phyloP scores from a whole-genome alignment of 1,140 invertebrate species.

The Berghia stephanieae region DNA sequence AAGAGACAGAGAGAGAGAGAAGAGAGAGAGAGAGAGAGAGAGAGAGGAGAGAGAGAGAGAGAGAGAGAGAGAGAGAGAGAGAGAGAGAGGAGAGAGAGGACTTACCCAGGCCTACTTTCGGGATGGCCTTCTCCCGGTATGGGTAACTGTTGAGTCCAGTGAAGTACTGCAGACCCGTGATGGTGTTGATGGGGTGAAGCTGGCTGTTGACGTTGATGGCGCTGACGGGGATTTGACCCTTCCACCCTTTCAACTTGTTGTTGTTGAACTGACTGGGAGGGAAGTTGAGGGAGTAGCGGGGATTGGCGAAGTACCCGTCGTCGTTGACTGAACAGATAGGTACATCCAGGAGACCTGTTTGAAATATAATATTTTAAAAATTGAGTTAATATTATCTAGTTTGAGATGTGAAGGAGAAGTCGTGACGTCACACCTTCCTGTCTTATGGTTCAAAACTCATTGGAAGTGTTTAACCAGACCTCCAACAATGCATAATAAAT shows the following conservation, averaged over 20 bases:
- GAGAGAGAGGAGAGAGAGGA: background rate
- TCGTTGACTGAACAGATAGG: conserved; percentile 66
- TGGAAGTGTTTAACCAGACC: too few species aligned
- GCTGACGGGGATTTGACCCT: conserved; percentile 56
- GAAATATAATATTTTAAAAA: too few species aligned
- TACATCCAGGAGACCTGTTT: conserved; percentile 62
- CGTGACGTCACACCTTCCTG: too few species aligned
- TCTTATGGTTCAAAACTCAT: too few species aligned
- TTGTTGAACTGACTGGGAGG: conserved; percentile 62
- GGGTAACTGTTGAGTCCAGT: conserved; percentile 58
- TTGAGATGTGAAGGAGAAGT: too few species aligned
- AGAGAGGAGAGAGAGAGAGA: too few species aligned
- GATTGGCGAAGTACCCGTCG: conserved; percentile 58
- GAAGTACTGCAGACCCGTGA: conserved; percentile 60
- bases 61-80: too few species aligned
- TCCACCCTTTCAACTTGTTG: conserved; percentile 47
- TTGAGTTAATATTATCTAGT: too few species aligned
- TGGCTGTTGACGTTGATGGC: conserved; percentile 62
- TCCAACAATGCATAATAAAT: too few species aligned
- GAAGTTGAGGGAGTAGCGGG: conserved; percentile 58
- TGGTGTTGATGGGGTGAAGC: conserved; percentile 59
- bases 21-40: background rate
- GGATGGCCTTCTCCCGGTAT: conserved; percentile 57
- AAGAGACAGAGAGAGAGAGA: background rate
- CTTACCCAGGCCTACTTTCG: conserved; percentile 61